Percentiles rank a stretch among this genome's conserved stretches.
Conservation (phyloP, 2,113 vertebrate species). For the Paradoxurus hermaphroditus region DNA sequence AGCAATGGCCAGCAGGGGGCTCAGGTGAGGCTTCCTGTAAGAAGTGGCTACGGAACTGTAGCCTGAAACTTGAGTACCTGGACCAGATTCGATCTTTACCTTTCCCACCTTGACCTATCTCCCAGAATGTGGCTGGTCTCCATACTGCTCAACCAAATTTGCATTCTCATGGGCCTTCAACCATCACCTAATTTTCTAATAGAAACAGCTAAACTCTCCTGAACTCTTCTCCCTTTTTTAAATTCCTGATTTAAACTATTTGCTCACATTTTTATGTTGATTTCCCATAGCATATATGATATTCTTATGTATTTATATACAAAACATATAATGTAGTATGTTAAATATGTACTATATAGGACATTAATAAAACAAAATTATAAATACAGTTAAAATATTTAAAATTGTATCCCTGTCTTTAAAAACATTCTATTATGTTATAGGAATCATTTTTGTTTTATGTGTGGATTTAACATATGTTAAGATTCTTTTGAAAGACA, state of each 20-base stretch:
- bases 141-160: neutral
- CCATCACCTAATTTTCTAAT: neutral
- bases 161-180: neutral
- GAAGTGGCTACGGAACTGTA: neutral
- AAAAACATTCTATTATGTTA: neutral
- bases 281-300: neutral
- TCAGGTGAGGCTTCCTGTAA: neutral
- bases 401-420: neutral
- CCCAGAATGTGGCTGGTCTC: neutral
- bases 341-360: neutral
- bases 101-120: neutral
- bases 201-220: neutral
- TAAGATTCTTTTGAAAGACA: neutral
- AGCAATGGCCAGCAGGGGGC: neutral
- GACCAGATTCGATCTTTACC: neutral
- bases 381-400: neutral
- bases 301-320: neutral
- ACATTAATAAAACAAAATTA: neutral
- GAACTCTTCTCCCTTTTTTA: neutral
- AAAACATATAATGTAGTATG: neutral
- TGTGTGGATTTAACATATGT: neutral
- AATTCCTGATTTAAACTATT: neutral
- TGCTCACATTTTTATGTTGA: neutral
- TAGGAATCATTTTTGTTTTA: neutral
- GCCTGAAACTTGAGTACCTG: neutral